phyloP scores from a whole-genome alignment of 2,797 vertebrate species.

The Sus cebifrons region DNA sequence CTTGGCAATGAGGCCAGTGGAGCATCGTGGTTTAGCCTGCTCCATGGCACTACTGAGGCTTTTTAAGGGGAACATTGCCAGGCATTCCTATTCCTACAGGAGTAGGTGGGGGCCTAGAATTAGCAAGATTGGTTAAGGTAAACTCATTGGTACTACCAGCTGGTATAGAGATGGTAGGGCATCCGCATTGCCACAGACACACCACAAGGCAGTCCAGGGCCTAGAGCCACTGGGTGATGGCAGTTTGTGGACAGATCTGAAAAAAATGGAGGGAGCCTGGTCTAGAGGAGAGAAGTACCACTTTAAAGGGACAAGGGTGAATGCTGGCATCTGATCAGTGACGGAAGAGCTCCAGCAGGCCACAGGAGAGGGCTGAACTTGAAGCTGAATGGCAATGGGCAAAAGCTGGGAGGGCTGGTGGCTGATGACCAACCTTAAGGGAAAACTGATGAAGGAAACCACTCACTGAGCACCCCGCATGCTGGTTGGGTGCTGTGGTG shows the following conservation, averaged over 20 bases:
- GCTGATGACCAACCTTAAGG: not conserved
- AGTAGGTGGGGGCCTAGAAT: not conserved
- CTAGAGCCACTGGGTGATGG: not conserved
- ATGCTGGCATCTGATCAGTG: not conserved
- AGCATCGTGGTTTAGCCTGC: not conserved
- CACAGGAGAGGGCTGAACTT: conserved; percentile 28
- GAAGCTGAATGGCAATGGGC: conserved; percentile 11
- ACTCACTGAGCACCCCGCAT: not conserved
- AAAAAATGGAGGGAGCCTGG: conserved; percentile 2
- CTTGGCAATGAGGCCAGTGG: not conserved
- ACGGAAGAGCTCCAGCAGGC: not conserved
- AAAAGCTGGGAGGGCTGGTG: not conserved
- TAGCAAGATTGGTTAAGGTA: not conserved
- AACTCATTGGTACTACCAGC: not conserved
- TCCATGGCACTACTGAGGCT: not conserved
- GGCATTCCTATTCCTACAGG: not conserved
- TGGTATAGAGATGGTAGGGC: not conserved
- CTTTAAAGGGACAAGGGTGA: not conserved
- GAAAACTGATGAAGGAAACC: not conserved
- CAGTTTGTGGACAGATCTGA: conserved; percentile 40
- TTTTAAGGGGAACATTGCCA: not conserved
- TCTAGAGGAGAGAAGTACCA: not conserved
- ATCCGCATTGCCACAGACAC: not conserved
- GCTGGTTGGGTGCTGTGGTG: not conserved
- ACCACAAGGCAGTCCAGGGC: conserved; percentile 6